Conservation (phyloP, 1,140 invertebrate species). For the Lepidurus arcticus region DNA sequence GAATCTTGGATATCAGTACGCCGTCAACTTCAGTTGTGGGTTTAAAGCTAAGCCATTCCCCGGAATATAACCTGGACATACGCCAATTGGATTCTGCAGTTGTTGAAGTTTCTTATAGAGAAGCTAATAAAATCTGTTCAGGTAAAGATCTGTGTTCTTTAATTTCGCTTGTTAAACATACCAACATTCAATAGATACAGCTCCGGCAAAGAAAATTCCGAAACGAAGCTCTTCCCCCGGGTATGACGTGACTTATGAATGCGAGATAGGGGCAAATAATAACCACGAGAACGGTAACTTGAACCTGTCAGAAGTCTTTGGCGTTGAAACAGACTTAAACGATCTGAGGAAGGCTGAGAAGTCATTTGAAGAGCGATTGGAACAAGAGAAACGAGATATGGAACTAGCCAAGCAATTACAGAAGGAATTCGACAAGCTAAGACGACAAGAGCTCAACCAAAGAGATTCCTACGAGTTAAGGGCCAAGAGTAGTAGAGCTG, state of each 20-base stretch:
- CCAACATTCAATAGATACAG: not conserved
- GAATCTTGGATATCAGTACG: too few species aligned
- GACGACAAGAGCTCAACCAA: not conserved
- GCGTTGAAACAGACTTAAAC: not conserved
- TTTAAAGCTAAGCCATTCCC: too few species aligned
- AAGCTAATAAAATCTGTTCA: not conserved
- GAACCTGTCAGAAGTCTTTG: not conserved
- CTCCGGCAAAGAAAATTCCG: not conserved
- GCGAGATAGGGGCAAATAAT: not conserved
- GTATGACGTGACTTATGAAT: not conserved
- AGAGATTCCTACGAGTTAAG: not conserved
- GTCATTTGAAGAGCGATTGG: not conserved
- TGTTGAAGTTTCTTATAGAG: too few species aligned
- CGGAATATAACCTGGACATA: too few species aligned
- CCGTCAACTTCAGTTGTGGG: too few species aligned
- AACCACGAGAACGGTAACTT: not conserved
- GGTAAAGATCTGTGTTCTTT: not conserved
- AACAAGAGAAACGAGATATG: not conserved
- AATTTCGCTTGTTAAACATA: not conserved
- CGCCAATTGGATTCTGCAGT: too few species aligned
- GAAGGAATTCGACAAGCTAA: not conserved
- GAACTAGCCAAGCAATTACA: not conserved
- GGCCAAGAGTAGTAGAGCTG: not conserved
- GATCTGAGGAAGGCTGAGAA: not conserved
- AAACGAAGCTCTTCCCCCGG: not conserved